A percentile compares a stretch with the other conserved stretches of the same genome.
Conservation (phyloP, 2,888 invertebrate species). For the Thumatha senex region DNA sequence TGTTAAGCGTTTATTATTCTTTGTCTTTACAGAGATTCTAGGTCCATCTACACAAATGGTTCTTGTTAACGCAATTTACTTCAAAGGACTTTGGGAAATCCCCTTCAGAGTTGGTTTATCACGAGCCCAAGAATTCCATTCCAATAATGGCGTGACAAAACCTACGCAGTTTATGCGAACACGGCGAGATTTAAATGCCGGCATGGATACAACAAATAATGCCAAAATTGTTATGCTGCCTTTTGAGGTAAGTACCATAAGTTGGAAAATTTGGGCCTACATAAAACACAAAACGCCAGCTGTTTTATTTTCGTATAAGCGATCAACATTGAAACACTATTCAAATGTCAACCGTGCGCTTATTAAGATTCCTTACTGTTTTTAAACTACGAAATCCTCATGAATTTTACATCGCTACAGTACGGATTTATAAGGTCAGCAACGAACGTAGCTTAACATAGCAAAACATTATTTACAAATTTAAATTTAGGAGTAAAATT, state of each 20-base stretch:
- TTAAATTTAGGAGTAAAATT: no score
- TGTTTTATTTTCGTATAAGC: no score
- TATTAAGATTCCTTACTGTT: no score
- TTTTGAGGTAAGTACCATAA: constrained; percentile 79
- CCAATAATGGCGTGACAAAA: constrained; percentile 63
- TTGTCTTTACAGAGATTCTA: constrained; percentile 64
- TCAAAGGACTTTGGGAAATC: constrained; percentile 88
- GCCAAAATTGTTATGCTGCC: constrained; percentile 85
- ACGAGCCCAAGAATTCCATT: constrained; percentile 76
- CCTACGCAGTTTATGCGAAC: constrained; percentile 85
- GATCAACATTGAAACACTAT: no score
- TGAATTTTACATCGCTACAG: no score
- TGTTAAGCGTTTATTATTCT: neutral
- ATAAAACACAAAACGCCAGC: neutral
- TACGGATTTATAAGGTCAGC: no score
- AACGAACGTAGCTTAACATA: no score
- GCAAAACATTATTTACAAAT: no score
- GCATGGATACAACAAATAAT: constrained; percentile 76
- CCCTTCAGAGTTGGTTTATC: constrained; percentile 85
- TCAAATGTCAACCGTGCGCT: no score
- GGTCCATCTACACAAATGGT: constrained; percentile 82
- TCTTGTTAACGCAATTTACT: constrained; percentile 87
- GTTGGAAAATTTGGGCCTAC: neutral
- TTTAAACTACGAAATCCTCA: no score
- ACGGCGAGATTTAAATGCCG: constrained; percentile 78